These are phyloP conservation scores for Pteruthius melanotis DNA, from an alignment of 2,113 vertebrate species.

Conservation along the genomic window DNA sequence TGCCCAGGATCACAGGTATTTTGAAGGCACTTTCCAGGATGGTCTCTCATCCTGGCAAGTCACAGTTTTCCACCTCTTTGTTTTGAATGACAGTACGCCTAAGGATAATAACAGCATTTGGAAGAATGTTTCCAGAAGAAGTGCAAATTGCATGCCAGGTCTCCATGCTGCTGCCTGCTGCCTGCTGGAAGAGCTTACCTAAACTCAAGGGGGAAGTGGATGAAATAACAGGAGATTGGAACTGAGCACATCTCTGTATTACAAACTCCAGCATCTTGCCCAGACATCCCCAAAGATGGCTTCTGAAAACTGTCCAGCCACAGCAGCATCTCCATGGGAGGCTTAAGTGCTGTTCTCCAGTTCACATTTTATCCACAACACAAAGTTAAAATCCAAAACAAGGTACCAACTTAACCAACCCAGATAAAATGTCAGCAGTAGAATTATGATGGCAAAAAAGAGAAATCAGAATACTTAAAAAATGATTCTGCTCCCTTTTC, in stretches of 20 bases:
- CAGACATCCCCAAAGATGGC: not conserved
- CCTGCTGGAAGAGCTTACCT: not conserved
- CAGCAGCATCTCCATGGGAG: not conserved
- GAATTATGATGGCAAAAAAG: not conserved
- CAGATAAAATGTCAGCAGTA: not conserved
- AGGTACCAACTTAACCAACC: not conserved
- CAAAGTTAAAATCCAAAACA: not conserved
- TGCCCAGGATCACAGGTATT: not conserved
- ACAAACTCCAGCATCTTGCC: not conserved
- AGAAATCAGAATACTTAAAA: not conserved
- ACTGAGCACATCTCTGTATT: not conserved
- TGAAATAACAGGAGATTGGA: not conserved
- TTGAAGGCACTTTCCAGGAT: not conserved
- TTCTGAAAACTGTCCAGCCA: not conserved
- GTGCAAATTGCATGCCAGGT: not conserved
- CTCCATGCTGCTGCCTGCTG: fast-evolving
- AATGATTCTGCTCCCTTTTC: not conserved
- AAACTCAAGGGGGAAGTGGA: not conserved
- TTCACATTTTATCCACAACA: not conserved
- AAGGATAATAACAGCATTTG: not conserved
- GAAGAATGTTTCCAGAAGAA: not conserved
- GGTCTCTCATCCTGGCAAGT: not conserved
- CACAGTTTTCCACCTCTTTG: not conserved
- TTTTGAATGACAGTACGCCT: not conserved
- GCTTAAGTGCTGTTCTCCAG: not conserved